Conservation (phyloP, 35 echinoderm and acorn worm genomes). For the Nesometra sesokonis region DNA sequence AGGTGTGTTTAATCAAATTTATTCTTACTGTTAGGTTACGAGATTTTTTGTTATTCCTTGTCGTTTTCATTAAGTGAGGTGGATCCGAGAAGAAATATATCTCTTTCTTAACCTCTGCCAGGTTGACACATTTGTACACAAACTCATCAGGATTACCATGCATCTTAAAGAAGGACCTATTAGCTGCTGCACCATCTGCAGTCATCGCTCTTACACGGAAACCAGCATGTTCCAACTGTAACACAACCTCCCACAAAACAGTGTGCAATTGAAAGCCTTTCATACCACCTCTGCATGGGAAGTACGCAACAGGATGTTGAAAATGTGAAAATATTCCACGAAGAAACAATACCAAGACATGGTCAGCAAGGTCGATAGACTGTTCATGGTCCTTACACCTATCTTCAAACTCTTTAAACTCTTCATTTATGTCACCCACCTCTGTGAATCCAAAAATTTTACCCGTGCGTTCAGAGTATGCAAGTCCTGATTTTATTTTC, state of each 20-base stretch:
- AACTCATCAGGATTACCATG: neutral
- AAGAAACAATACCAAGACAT: conserved; percentile 23
- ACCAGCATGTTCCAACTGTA: neutral
- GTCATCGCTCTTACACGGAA: conserved; percentile 16
- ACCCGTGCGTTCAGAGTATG: neutral
- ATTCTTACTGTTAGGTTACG: too few species aligned
- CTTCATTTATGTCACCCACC: conserved; percentile 24
- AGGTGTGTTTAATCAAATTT: too few species aligned
- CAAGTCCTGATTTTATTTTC: conserved; percentile 9
- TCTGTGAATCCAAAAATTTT: conserved; percentile 35
- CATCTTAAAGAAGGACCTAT: conserved; percentile 23
- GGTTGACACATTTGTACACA: neutral
- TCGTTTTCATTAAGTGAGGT: too few species aligned
- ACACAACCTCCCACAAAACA: neutral
- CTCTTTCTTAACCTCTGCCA: neutral
- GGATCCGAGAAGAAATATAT: too few species aligned
- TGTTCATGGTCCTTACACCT: neutral
- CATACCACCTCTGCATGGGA: neutral
- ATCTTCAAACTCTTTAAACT: conserved; percentile 12
- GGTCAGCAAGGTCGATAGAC: conserved; percentile 5
- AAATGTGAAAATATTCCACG: conserved; percentile 24
- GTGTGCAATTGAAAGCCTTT: neutral
- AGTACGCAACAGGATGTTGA: neutral
- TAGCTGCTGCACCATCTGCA: conserved; percentile 22
- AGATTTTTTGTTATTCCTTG: too few species aligned